Base-by-base conservation (phyloP, 2,888 invertebrate genomes). In the Eupithecia tripunctaria region DNA sequence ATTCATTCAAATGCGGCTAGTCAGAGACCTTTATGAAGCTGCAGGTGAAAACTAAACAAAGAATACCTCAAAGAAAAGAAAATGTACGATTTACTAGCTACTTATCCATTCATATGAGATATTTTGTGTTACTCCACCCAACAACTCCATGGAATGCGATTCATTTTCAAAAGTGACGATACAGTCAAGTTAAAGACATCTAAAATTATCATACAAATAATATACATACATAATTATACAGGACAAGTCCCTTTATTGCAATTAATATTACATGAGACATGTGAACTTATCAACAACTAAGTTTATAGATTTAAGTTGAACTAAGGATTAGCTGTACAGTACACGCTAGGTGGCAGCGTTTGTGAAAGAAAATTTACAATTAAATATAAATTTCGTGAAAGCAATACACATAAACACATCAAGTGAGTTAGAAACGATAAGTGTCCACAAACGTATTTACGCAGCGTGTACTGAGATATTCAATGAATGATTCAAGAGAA, bases 251-350 rank as follows among this genome's bases (percentile, higher is more conserved):
- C 84, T 85, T 60, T 68, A 86, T 85, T 86, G 85, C 85, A 82
- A 86, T 85, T 85, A 83, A 83, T 86, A 86, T 76, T 84, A 89
- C 85, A 84, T 88, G 88, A 90, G 87, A 89, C 79, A 85, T 86
- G 83, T 86, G 87, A 86, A 81, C 84, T 88, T 87, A 87, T 77
- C 21, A 63, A 86, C 85, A 87, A 84, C 84, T 86, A 86, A 82
- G 80, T 80, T 79, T 79, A 83, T 79, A 78, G 79, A 81, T 80
- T 85, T 83, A 82, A 82, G 85, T 88, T 88, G 84, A 88, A 88
- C 85, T 88, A 85, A 80, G 79, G 8, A 51, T 21, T 21, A 51
- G 47, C 32, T 56, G 78, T 74, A 47, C 36, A n/a, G 47, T 29
- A 36, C 32, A 62, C 60, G 38, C 66, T 67, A 38, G 21, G 18